Evolutionary conservation across 2,113 vertebrate genomes (phyloP).

Genomic region (Tiliqua scincoides): DNA sequence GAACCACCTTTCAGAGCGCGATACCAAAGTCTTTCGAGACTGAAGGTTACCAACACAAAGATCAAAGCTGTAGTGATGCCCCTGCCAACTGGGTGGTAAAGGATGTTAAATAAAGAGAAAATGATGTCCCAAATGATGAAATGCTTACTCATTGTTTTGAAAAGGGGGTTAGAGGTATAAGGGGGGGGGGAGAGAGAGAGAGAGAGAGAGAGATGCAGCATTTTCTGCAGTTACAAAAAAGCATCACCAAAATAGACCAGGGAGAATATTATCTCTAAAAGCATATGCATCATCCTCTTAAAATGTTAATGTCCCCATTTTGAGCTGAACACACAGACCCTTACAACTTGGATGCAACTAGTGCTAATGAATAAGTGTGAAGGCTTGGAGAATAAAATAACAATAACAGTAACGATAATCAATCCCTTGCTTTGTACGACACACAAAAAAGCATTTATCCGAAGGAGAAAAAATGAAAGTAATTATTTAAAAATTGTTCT

Average conservation of each 20-base stretch:
- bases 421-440: slow-evolving; percentile 27
- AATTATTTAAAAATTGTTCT: slow-evolving; percentile 76
- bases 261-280: slow-evolving; percentile 73
- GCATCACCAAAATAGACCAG: slow-evolving; percentile 53
- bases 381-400: slow-evolving; percentile 63
- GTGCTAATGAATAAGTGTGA: slow-evolving; percentile 70
- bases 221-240: slow-evolving; percentile 57
- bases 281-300: slow-evolving; percentile 72
- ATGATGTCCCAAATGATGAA: slow-evolving; percentile 50
- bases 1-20: too few species aligned
- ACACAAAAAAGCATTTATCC: slow-evolving; percentile 64
- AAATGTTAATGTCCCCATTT: slow-evolving; percentile 76
- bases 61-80: too few species aligned
- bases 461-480: slow-evolving; percentile 63
- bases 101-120: slow-evolving; percentile 10
- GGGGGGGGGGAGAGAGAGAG: neutral
- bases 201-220: slow-evolving; percentile 33
- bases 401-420: neutral
- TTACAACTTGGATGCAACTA: slow-evolving; percentile 65
- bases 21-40: too few species aligned
- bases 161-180: too few species aligned
- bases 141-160: slow-evolving; percentile 57
- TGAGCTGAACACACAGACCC: slow-evolving; percentile 75
- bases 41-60: too few species aligned
- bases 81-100: neutral